Base-by-base conservation (phyloP, 2,113 vertebrate genomes). In the Lampris megalopsis region DNA sequence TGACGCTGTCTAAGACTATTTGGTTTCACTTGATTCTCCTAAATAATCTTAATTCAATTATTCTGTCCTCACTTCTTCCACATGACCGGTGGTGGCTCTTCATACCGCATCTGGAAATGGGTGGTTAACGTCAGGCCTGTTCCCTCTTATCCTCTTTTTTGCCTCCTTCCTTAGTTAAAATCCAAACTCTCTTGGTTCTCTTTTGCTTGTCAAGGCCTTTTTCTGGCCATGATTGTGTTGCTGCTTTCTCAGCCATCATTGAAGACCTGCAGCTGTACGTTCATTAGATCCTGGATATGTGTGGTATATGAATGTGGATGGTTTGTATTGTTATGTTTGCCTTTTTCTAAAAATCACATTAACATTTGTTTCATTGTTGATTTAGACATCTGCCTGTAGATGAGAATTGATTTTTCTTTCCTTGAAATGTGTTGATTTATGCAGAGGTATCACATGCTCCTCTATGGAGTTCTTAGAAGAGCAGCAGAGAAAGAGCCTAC, bases 281-380 rank as follows among this genome's bases (percentile, higher is more conserved):
- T 69, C 8, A 9, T 45, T 35, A 0, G 36, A 36, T 13, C 24
- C 40, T 8, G 57, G 63, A 82, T 60, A 58, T 85, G 86, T 93
- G 91, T 80, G 92, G 92, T 94, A 86, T 90, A 89, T 93, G 90
- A 90, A 89, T 79, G 84, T 87, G 90, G 93, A 88, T 57, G 87
- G 80, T 88, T 13, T 72, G 49, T 66, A 3, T 71, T 90, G 80
- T 80, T 66, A 36, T 68, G 73, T 40, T 72, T 42, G 13, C 52
- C n/a, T 54, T 8, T 24, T 48, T 76, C 37, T 67, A 7, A 59
- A 72, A 54, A 62, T 0, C 24, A 47, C 24, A 75, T 24, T 37
- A 59, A 37, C 40, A 40, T 59, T 3, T 50, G 4, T 53, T 53
- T n/a, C 50, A 11, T 4, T 53, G 50, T 53, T 53, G 24, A 24